phyloP scores from a whole-genome alignment of 2,888 invertebrate genomes.

The Rhyacophila evoluta region DNA sequence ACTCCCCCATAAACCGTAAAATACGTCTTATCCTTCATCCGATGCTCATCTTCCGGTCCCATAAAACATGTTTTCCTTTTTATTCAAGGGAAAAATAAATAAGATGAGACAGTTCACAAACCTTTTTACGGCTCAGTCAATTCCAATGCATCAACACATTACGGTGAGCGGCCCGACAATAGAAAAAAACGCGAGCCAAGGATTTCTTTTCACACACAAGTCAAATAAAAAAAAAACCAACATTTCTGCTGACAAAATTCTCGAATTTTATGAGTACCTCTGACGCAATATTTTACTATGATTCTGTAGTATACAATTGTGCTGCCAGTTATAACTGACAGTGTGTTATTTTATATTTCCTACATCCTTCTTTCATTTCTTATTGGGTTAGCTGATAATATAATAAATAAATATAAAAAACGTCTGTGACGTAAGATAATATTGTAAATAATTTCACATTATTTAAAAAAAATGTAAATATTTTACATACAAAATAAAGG shows the following conservation, averaged over 20 bases:
- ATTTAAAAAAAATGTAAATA: too few relatives aligned
- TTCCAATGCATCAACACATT: conserved; percentile 24
- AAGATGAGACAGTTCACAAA: conserved; percentile 24
- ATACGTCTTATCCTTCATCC: conserved; percentile 22
- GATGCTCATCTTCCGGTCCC: conserved; percentile 19
- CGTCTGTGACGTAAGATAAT: too few relatives aligned
- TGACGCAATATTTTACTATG: not conserved
- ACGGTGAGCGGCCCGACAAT: not conserved
- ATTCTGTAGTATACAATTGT: not conserved
- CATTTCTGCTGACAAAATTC: not conserved
- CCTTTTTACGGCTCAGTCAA: conserved; percentile 22
- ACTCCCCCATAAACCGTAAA: conserved; percentile 8
- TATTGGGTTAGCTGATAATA: too few relatives aligned
- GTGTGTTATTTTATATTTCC: too few relatives aligned
- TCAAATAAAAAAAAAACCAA: not conserved
- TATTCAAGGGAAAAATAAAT: conserved; percentile 22
- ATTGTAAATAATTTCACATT: too few relatives aligned
- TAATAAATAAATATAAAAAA: too few relatives aligned
- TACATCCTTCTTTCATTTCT: too few relatives aligned
- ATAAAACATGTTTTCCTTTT: conserved; percentile 13
- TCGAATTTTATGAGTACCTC: not conserved
- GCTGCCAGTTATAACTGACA: not conserved
- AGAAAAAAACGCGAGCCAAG: not conserved
- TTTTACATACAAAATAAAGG: too few relatives aligned
- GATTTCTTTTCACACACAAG: not conserved